Evolutionary conservation across 2,888 invertebrate species (phyloP), one percentile per base, ranked within the genome.

Genomic region (Exocentrus adspersus): DNA sequence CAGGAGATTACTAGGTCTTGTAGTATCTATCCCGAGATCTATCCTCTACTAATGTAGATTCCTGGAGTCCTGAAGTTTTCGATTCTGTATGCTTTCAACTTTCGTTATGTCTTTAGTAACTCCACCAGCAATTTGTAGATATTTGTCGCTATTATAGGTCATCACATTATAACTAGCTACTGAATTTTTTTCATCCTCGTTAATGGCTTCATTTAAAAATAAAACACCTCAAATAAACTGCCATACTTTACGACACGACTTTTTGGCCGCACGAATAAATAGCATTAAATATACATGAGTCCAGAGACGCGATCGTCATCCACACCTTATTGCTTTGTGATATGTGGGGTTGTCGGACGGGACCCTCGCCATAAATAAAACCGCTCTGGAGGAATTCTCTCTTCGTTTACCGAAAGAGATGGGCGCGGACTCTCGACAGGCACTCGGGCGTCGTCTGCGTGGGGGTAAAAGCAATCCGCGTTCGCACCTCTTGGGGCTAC

Each of bases 401-500:
- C 56, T 60, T 46, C 54, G 48, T 63, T 59, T 59, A 59, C 58
- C 20, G 60, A 65, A 57, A 65, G 67, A 69, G 68, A 70, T 64
- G 68, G 66, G 70, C 63, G 72, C 67, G 72, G 67, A 62, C 54
- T 60, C 60, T 60, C 64, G 62, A 63, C 64, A 58, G 68, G 63
- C 68, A 60, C 61, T 65, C 58, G 66, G 65, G 65, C 63, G 71
- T 69, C 63, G 56, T 60, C 43, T 52, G 67, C 70, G 70, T 70
- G 70, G 72, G 70, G 71, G 68, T 65, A 65, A 37, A 37, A 58
- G 62, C 64, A 60, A 58, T 61, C 60, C 64, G 61, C 64, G 65
- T 64, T 69, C 66, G 68, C 68, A 69, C 67, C 64, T 71, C 67
- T 69, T 61, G 63, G 64, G 69, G 71, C 71, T 71, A 71, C 71